These are phyloP conservation scores for Stenolophus ochropezus DNA, from an alignment of 2,888 invertebrate species.

Conservation along the genomic window DNA sequence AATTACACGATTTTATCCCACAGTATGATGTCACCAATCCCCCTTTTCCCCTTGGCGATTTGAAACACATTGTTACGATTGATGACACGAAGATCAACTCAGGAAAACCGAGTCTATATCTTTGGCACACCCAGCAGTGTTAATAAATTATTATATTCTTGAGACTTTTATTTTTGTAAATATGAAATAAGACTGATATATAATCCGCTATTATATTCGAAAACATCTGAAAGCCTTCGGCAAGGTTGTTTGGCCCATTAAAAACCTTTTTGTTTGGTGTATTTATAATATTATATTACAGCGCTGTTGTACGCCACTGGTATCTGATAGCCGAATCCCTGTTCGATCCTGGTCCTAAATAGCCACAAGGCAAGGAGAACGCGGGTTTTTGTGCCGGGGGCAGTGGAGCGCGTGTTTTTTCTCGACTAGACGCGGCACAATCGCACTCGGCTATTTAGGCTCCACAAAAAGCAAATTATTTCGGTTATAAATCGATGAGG, in stretches of 20 bases:
- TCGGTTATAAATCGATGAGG: slow-evolving; percentile 48
- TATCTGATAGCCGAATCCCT: neutral
- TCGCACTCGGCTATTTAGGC: slow-evolving; percentile 67
- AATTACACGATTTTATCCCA: too few relatives aligned
- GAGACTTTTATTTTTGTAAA: too few relatives aligned
- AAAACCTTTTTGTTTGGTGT: neutral
- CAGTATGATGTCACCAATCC: too few relatives aligned
- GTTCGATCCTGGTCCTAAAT: neutral
- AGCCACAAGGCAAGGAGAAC: slow-evolving; percentile 21
- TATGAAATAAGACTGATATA: too few relatives aligned
- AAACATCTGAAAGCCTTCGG: neutral
- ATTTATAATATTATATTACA: neutral
- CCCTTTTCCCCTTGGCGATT: too few relatives aligned
- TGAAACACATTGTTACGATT: too few relatives aligned
- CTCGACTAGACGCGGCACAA: neutral
- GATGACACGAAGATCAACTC: too few relatives aligned
- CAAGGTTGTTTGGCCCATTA: neutral
- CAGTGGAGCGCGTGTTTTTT: slow-evolving; percentile 28
- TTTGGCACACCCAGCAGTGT: too few relatives aligned
- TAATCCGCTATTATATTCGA: too few relatives aligned
- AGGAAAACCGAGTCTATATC: too few relatives aligned
- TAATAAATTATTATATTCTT: too few relatives aligned
- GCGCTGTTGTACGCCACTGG: neutral
- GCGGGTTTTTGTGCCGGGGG: slow-evolving; percentile 3
- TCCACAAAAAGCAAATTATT: slow-evolving; percentile 71